phyloP scores from a whole-genome alignment of 1,140 invertebrate genomes.

The Zaprionus ornatus region DNA sequence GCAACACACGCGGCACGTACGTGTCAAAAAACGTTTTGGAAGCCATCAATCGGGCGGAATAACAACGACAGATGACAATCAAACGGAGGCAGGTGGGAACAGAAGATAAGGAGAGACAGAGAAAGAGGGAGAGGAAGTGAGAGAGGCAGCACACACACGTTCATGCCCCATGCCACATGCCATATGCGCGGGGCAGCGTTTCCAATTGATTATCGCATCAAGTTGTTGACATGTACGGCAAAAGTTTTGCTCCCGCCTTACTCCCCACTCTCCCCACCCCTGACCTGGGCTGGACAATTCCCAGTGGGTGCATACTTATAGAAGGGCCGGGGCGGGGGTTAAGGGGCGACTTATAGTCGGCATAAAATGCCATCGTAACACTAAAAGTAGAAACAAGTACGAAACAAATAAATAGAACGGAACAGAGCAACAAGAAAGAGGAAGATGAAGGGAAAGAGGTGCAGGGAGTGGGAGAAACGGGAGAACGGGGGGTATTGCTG shows the following conservation, averaged over 20 bases:
- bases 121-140: background rate
- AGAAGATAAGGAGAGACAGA: background rate
- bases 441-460: too few relatives aligned
- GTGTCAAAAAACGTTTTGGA: conserved; percentile 56
- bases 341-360: background rate
- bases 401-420: conserved; percentile 6
- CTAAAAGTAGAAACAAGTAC: conserved; percentile 13
- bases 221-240: conserved; percentile 44
- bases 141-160: background rate
- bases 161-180: background rate
- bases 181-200: conserved; percentile 10
- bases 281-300: conserved; percentile 2
- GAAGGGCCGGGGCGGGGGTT: background rate
- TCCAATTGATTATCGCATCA: conserved; percentile 53
- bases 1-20: conserved; percentile 41
- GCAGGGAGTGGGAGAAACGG: background rate
- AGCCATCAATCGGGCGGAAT: conserved; percentile 55
- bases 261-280: background rate
- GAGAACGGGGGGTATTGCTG: background rate
- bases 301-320: conserved; percentile 25
- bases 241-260: conserved; percentile 5
- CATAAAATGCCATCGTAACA: conserved; percentile 27
- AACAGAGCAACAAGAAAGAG: background rate
- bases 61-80: conserved; percentile 51
- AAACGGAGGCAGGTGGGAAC: conserved; percentile 6